Conservation (phyloP, 2,888 invertebrate genomes). For the Aphidoletes aphidimyza region DNA sequence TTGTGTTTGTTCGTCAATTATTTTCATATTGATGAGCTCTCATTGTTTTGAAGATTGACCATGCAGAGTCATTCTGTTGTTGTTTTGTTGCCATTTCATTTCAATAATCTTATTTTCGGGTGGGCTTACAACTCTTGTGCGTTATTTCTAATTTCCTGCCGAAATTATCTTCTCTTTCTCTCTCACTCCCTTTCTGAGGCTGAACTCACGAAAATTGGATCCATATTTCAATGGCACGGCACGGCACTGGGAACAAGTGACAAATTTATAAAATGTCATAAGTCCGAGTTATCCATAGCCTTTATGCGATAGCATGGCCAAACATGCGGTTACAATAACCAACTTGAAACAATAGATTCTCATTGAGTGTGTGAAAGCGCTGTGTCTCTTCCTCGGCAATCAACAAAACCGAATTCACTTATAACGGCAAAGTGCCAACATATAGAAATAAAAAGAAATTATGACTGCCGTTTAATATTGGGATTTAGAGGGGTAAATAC, state of each 20-base stretch:
- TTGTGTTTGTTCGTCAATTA: constrained; percentile 24
- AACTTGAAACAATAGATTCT: constrained; percentile 45
- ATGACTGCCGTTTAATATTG: neutral
- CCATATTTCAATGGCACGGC: too few species aligned
- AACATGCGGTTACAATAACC: too few species aligned
- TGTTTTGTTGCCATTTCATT: neutral
- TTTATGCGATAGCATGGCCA: neutral
- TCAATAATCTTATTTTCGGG: neutral
- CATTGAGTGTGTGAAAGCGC: neutral
- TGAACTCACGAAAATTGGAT: neutral
- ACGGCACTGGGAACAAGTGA: constrained; percentile 5
- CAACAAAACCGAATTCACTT: neutral
- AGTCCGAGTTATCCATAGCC: neutral
- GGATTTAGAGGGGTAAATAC: too few species aligned
- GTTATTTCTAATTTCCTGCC: too few species aligned
- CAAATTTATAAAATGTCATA: neutral
- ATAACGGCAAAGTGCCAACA: neutral
- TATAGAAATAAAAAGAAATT: constrained; percentile 26
- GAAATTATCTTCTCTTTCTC: too few species aligned
- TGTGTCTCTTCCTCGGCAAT: neutral
- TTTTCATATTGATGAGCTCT: constrained; percentile 38
- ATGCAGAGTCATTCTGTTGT: neutral
- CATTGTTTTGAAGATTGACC: constrained; percentile 41
- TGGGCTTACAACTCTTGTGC: neutral
- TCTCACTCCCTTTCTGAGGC: too few species aligned